phyloP scores from a whole-genome alignment of 1,140 invertebrate species.

The Neomicropteryx cornuta region DNA sequence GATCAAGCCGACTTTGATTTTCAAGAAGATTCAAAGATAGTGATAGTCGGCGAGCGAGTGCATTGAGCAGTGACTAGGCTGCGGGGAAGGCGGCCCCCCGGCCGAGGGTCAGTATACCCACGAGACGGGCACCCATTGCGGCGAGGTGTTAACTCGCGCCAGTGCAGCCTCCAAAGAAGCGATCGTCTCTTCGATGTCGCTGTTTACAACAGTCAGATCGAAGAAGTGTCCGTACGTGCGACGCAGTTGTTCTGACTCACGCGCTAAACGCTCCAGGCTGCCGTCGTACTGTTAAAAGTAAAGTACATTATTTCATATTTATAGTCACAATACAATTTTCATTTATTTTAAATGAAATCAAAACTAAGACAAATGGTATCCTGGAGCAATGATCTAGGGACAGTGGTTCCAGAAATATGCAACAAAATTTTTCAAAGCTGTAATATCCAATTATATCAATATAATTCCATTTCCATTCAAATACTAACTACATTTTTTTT shows the following conservation, averaged over 20 bases:
- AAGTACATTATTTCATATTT: slow-evolving; percentile 8
- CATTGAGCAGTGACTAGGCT: slow-evolving; percentile 15
- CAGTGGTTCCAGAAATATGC: neutral
- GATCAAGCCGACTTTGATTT: too few relatives aligned
- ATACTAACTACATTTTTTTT: too few relatives aligned
- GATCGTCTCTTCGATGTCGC: slow-evolving; percentile 98
- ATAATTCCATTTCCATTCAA: too few relatives aligned
- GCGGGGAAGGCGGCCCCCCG: slow-evolving; percentile 13
- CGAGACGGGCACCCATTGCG: slow-evolving; percentile 91
- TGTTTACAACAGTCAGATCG: slow-evolving; percentile 96
- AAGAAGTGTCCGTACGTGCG: slow-evolving; percentile 97
- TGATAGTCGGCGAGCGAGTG: slow-evolving; percentile 16
- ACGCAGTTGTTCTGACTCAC: slow-evolving; percentile 90
- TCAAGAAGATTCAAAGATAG: slow-evolving; percentile 17
- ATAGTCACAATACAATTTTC: slow-evolving; percentile 1
- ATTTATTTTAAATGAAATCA: too few relatives aligned
- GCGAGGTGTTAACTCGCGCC: slow-evolving; percentile 76
- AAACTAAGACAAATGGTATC: neutral
- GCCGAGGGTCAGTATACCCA: slow-evolving; percentile 81
- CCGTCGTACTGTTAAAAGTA: slow-evolving; percentile 75
- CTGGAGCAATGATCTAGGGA: neutral
- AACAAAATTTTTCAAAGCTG: too few relatives aligned
- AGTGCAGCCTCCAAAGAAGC: slow-evolving; percentile 81
- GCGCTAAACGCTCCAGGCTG: slow-evolving; percentile 87
- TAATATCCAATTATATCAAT: too few relatives aligned